Conservation (phyloP, 2,888 invertebrate species). For the Mimumesa dahlbomi region DNA sequence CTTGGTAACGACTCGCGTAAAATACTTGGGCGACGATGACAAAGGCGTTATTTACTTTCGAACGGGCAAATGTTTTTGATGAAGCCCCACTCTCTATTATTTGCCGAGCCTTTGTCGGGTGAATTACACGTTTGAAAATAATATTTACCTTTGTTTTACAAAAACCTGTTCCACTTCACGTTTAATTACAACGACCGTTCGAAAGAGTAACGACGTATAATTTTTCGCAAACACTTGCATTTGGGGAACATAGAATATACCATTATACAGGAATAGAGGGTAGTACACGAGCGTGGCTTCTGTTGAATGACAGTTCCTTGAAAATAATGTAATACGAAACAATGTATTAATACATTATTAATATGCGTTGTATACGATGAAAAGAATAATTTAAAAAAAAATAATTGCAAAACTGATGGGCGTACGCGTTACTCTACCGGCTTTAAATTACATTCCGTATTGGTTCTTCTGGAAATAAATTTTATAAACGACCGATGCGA, state of each 20-base stretch:
- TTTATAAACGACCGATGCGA: constrained; percentile 39
- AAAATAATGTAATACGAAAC: background rate
- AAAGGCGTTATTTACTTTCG: constrained; percentile 36
- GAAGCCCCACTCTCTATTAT: constrained; percentile 4
- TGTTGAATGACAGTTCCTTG: too few relatives aligned
- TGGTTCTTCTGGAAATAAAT: constrained; percentile 37
- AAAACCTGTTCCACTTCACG: background rate
- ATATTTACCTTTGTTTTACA: constrained; percentile 17
- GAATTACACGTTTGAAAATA: constrained; percentile 38
- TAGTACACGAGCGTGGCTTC: background rate
- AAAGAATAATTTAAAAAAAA: constrained; percentile 22
- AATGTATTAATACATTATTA: too few relatives aligned
- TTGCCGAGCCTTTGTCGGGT: constrained; percentile 32
- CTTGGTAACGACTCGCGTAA: constrained; percentile 39
- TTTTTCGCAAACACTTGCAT: background rate
- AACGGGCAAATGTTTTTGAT: constrained; percentile 31
- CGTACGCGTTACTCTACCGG: background rate
- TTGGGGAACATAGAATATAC: too few relatives aligned
- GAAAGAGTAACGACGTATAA: background rate
- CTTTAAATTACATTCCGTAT: constrained; percentile 36
- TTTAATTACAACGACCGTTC: background rate
- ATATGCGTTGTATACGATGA: background rate
- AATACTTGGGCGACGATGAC: constrained; percentile 35
- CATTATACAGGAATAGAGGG: too few relatives aligned
- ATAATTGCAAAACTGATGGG: constrained; percentile 20